Percentiles rank a stretch among this genome's conserved stretches.
phyloP scores from a whole-genome alignment of 1,140 invertebrate species.

The Macrocentrus cingulum region DNA sequence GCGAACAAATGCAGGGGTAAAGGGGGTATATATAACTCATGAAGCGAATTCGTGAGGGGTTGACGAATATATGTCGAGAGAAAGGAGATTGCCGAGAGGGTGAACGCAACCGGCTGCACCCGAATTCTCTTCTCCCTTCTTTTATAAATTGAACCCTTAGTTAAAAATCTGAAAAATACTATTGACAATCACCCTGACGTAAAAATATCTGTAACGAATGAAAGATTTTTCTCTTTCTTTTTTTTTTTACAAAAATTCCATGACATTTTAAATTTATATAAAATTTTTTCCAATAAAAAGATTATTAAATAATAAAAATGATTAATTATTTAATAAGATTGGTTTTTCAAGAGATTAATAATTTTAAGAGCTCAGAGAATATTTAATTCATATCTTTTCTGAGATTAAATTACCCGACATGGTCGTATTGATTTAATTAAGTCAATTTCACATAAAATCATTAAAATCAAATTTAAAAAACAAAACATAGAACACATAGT shows the following conservation, averaged over 20 bases:
- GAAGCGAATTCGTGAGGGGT: constrained; percentile 15
- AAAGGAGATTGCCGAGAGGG: constrained; percentile 6
- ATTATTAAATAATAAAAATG: too few species aligned
- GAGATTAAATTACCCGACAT: too few species aligned
- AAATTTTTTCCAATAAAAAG: too few species aligned
- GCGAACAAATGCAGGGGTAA: constrained; percentile 6
- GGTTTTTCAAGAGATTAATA: too few species aligned
- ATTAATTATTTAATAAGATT: too few species aligned
- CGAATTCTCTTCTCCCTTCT: constrained; percentile 10
- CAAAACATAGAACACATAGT: too few species aligned
- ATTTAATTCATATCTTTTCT: too few species aligned
- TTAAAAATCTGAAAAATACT: constrained; percentile 29
- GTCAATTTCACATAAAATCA: too few species aligned
- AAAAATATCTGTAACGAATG: constrained; percentile 21
- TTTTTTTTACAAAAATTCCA: constrained; percentile 5
- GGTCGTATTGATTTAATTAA: too few species aligned
- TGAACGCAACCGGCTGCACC: constrained; percentile 26
- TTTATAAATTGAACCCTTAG: background rate
- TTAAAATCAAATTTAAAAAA: too few species aligned
- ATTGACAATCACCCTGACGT: constrained; percentile 30
- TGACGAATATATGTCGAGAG: constrained; percentile 8
- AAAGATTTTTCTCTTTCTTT: constrained; percentile 30
- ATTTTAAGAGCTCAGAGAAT: too few species aligned
- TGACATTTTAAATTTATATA: too few species aligned
- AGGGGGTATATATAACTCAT: constrained; percentile 20